phyloP scores from a whole-genome alignment of 2,113 vertebrate genomes.

The Carettochelys insculpta region DNA sequence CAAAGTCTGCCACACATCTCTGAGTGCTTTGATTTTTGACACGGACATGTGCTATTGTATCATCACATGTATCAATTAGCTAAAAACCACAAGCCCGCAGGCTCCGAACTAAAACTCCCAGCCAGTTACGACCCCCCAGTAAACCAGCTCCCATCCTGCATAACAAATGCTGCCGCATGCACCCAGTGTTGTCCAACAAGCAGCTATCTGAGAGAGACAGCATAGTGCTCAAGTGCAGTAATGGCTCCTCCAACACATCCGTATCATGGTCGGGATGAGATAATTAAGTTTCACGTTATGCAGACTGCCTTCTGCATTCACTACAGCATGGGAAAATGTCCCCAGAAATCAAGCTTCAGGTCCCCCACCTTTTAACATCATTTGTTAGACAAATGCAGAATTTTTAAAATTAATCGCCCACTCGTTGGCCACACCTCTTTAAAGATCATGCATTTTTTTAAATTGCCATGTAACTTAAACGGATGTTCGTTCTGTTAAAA shows the following conservation, averaged over 20 bases:
- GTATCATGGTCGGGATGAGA: neutral
- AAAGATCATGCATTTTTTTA: constrained; percentile 61
- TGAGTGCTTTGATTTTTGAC: neutral
- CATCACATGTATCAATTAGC: neutral
- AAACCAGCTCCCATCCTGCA: neutral
- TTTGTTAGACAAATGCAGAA: constrained; percentile 51
- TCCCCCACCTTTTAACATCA: constrained; percentile 8
- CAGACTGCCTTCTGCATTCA: constrained; percentile 5
- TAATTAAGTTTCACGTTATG: neutral
- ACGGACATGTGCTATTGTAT: neutral
- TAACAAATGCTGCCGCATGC: constrained; percentile 23
- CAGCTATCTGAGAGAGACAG: neutral
- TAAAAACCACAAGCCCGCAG: neutral
- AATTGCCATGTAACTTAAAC: constrained; percentile 55
- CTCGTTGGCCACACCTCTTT: constrained; percentile 34
- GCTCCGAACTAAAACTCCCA: neutral
- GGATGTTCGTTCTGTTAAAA: constrained; percentile 38
- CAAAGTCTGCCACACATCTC: neutral
- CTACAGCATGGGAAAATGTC: constrained; percentile 15
- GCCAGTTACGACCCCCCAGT: neutral
- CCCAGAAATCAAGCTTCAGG: neutral
- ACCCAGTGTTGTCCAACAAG: neutral
- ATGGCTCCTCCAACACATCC: neutral
- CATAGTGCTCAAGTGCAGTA: constrained; percentile 24
- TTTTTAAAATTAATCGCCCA: constrained; percentile 42